Conservation (phyloP, 2,113 vertebrate species). For the Callocephalon fimbriatum region DNA sequence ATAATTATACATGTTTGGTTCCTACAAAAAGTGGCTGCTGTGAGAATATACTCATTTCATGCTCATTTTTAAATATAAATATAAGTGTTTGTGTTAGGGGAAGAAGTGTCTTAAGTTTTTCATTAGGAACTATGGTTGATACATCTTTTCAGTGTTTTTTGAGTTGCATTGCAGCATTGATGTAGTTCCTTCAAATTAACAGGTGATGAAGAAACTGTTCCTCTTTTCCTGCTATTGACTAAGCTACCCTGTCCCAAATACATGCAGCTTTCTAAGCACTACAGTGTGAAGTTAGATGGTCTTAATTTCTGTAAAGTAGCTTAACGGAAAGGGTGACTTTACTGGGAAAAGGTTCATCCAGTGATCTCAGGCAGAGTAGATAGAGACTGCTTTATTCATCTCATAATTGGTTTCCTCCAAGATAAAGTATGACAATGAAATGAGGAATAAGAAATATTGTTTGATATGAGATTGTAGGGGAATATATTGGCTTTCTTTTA, state of each 20-base stretch:
- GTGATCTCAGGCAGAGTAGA: background rate
- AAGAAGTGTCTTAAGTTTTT: background rate
- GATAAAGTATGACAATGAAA: conserved; percentile 19
- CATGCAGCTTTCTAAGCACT: background rate
- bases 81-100: background rate
- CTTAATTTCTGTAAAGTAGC: background rate
- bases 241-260: background rate
- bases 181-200: background rate
- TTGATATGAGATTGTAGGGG: background rate
- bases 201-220: background rate
- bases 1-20: background rate
- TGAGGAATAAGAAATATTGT: conserved; percentile 5
- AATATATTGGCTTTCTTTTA: background rate
- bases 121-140: background rate
- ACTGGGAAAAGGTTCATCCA: background rate
- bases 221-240: background rate
- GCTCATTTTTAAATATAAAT: background rate
- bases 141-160: background rate
- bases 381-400: background rate
- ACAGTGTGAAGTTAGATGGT: background rate
- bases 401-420: background rate
- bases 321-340: background rate
- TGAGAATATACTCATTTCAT: background rate
- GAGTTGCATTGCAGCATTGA: background rate
- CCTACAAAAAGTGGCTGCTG: background rate